Percentiles rank a stretch among this genome's conserved stretches.
These are phyloP conservation scores for Lepus europaeus DNA, from an alignment of 2,113 vertebrate genomes.

Conservation along the genomic window DNA sequence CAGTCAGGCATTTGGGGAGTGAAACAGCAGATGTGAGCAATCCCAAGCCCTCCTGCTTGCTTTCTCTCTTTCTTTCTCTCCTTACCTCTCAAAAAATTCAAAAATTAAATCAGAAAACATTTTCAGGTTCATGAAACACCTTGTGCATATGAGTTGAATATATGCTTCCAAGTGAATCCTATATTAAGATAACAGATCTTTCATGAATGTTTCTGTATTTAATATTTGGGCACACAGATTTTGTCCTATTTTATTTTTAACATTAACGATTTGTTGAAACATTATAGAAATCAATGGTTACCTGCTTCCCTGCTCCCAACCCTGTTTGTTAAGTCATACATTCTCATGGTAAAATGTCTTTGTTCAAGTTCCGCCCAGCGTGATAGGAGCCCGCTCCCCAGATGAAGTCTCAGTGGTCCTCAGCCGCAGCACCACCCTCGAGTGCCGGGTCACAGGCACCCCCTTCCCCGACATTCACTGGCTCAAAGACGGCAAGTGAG, in stretches of 20 bases:
- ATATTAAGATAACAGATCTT: background rate
- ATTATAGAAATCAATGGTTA: background rate
- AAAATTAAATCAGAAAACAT: too few relatives aligned
- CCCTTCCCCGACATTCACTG: slow-evolving; percentile 95
- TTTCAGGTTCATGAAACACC: too few relatives aligned
- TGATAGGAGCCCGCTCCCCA: slow-evolving; percentile 85
- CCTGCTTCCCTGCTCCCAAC: background rate
- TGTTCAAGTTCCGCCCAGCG: slow-evolving; percentile 93
- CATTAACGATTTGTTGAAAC: slow-evolving; percentile 23
- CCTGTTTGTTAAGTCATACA: background rate
- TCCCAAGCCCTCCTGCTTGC: too few relatives aligned
- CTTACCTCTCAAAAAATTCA: too few relatives aligned
- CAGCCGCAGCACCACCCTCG: slow-evolving; percentile 90
- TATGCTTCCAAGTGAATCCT: background rate
- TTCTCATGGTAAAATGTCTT: slow-evolving; percentile 68
- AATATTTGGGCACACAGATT: background rate
- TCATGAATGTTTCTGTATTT: background rate
- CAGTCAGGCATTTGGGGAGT: too few relatives aligned
- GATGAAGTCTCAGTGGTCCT: slow-evolving; percentile 90
- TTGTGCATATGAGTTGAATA: background rate
- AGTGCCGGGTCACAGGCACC: slow-evolving; percentile 93
- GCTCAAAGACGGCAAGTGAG: slow-evolving; percentile 98
- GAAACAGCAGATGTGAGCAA: too few relatives aligned
- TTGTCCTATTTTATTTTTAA: background rate
- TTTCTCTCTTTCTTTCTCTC: too few relatives aligned